Evolutionary conservation across 2,113 vertebrate species (phyloP).

Genomic region (Uria lomvia): DNA sequence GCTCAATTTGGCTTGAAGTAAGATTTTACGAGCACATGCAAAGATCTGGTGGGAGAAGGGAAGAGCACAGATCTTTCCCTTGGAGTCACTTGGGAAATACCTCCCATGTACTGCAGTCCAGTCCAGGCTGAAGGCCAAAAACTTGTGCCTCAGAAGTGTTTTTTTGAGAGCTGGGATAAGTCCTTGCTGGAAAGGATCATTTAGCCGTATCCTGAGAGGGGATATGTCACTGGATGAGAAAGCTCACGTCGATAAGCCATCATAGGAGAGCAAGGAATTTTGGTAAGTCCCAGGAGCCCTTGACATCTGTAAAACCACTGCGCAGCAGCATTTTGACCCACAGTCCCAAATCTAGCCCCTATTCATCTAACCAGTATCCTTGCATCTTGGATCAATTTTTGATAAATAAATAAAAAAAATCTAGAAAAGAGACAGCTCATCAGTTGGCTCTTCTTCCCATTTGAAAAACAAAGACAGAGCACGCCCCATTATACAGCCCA

Average conservation of each 20-base stretch:
- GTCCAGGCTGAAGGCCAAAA: neutral
- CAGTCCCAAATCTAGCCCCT: neutral
- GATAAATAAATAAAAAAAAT: no score
- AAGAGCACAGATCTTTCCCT: neutral
- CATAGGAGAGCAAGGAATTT: neutral
- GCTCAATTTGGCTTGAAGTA: neutral
- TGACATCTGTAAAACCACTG: neutral
- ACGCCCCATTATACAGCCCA: neutral
- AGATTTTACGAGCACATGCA: neutral
- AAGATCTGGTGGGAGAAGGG: neutral
- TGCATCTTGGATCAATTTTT: neutral
- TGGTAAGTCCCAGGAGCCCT: neutral
- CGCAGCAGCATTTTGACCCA: neutral
- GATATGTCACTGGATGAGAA: neutral
- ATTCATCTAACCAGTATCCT: neutral
- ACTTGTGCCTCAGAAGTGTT: neutral
- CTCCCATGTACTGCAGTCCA: neutral
- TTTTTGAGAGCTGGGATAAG: neutral
- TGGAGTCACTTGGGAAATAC: neutral
- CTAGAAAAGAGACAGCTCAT: neutral
- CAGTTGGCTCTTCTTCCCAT: neutral
- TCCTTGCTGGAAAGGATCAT: neutral
- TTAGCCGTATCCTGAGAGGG: neutral
- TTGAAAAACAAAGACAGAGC: neutral
- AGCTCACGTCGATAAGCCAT: neutral